A percentile compares a stretch with the other conserved stretches of the same genome.
phyloP scores from a whole-genome alignment of 2,888 invertebrate species.

The Chrysina gloriosa region DNA sequence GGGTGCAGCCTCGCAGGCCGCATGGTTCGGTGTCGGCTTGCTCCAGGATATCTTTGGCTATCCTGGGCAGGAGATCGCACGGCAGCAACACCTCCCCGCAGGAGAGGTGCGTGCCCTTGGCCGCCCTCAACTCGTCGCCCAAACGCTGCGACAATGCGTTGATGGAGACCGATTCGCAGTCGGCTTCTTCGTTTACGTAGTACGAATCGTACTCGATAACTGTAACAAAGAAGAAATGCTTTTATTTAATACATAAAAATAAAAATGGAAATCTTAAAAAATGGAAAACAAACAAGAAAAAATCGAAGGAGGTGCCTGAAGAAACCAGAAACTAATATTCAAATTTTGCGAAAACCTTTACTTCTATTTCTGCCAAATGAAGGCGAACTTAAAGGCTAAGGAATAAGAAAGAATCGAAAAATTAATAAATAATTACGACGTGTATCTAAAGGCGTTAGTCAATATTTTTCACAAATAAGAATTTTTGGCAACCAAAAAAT shows the following conservation, averaged over 20 bases:
- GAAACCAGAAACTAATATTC: too few relatives aligned
- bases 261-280: neutral
- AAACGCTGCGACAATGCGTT: constrained; percentile 80
- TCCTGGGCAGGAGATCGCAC: constrained; percentile 81
- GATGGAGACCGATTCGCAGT: constrained; percentile 68
- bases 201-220: constrained; percentile 63
- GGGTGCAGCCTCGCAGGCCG: constrained; percentile 85
- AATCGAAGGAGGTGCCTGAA: too few relatives aligned
- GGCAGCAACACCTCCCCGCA: constrained; percentile 89
- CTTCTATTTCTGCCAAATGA: too few relatives aligned
- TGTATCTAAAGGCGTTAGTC: too few relatives aligned
- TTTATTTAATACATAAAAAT: constrained; percentile 17
- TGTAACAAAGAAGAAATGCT: constrained; percentile 49
- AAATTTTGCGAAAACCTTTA: too few relatives aligned
- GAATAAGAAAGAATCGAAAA: too few relatives aligned
- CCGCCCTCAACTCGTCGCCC: constrained; percentile 83
- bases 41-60: constrained; percentile 82
- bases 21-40: constrained; percentile 90
- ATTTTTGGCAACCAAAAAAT: too few relatives aligned
- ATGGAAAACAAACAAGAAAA: neutral
- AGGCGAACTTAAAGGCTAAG: too few relatives aligned
- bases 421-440: too few relatives aligned
- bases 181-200: constrained; percentile 58
- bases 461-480: too few relatives aligned
- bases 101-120: constrained; percentile 83